Base-by-base conservation (phyloP, 2,113 vertebrate genomes). In the Malurus melanocephalus region DNA sequence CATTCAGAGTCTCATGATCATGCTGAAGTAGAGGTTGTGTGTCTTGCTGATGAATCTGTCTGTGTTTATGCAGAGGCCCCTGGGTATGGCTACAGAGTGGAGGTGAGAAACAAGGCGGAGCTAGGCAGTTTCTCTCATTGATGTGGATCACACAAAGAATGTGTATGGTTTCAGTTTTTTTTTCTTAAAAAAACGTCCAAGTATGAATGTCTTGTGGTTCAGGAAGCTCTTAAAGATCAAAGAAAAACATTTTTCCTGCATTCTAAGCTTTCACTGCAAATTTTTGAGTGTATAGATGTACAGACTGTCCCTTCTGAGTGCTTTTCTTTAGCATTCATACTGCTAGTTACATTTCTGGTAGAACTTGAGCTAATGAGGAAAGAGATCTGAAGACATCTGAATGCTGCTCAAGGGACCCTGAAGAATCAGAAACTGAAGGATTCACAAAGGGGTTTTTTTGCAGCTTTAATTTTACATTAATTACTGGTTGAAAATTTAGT, bases 1-100 rank as follows among this genome's bases (percentile, higher is more conserved):
- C 72, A 45, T 78, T 65, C 45, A 69, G 83, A 82, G 65, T 96
- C 94, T 86, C 82, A 85, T 95, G 95, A 95, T 62, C 28, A 1
- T 1, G 5, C 49, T 77, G n/a, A 60, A 74, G 57, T 45, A 64
- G 64, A 78, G 32, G 32, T 55, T 87, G 40, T 17, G 8, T 43
- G 65, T 75, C 65, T 71, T 83, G 88, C 73, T 91, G 85, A 85
- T 0, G 1, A 89, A 77, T 71, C 45, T 46, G 35, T 22, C 79
- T 46, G 66, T 80, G 9, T 59, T 69, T 62, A 45, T 68, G 85
- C 22, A n/a, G 65, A 61, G 38, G 72, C 75, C 52, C 71, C 67
- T 79, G 81, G 51, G 20, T 87, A 56, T 48, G 33, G 61, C 32
- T 45, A 38, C 4, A 0, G 48, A 80, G 79, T 11, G 17, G 51